Evolutionary conservation across 2,797 vertebrate genomes (phyloP).

Genomic region (Myotis planiceps): DNA sequence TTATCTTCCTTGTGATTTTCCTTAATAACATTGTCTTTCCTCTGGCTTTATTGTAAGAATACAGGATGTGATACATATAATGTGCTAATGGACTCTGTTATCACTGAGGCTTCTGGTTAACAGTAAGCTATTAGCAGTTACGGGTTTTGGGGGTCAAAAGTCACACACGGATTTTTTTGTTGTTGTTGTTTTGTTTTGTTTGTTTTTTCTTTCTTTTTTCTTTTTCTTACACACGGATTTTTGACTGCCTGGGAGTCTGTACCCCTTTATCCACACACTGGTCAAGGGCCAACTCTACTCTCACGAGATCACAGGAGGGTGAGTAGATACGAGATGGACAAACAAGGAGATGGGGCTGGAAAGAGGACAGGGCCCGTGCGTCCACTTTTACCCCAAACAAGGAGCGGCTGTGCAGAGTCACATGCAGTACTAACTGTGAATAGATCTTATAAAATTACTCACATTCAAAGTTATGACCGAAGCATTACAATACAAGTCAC

Average conservation of each 20-base stretch:
- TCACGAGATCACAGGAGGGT: background rate
- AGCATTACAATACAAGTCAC: background rate
- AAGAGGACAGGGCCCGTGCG: background rate
- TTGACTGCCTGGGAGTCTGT: no score
- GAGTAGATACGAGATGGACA: background rate
- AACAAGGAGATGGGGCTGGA: background rate
- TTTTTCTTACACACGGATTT: background rate
- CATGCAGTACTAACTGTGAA: background rate
- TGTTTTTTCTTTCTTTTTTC: no score
- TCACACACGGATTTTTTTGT: background rate
- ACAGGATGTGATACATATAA: background rate
- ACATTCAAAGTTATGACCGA: background rate
- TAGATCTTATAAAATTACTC: background rate
- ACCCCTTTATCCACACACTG: background rate
- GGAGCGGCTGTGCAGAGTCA: background rate
- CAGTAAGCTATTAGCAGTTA: background rate
- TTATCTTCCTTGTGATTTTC: background rate
- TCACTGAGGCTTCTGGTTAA: background rate
- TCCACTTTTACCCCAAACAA: background rate
- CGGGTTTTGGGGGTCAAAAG: background rate
- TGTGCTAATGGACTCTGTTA: no score
- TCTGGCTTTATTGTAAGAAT: background rate
- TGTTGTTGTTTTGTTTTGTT: no score
- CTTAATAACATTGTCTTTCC: background rate
- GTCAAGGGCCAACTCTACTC: background rate